Evolutionary conservation across 2,113 vertebrate species (phyloP).

Genomic region (Hyperopisus bebe): DNA sequence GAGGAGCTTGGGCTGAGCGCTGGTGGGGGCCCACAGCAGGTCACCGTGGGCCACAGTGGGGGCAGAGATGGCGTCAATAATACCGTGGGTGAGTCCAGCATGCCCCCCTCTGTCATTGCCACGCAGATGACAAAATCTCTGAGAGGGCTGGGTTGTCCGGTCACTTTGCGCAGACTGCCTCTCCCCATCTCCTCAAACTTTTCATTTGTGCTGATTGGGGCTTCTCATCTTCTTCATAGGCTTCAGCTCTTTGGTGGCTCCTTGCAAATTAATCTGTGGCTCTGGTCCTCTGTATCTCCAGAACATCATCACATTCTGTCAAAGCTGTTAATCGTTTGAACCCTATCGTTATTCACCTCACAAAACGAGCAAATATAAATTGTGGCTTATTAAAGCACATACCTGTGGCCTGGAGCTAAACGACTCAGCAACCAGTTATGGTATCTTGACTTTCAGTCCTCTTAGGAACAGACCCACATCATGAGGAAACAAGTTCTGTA

Average conservation of each 20-base stretch:
- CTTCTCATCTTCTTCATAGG: neutral
- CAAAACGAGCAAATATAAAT: neutral
- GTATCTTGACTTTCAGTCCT: neutral
- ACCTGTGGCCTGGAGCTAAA: neutral
- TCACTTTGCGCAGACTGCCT: neutral
- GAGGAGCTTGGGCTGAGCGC: neutral
- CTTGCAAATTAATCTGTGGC: neutral
- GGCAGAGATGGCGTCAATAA: conserved; percentile 37
- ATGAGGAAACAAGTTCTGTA: neutral
- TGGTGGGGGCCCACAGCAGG: conserved; percentile 20
- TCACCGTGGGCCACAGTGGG: conserved; percentile 30
- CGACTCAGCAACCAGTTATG: neutral
- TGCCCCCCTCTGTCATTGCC: no score
- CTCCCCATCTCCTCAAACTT: neutral
- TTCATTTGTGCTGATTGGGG: neutral
- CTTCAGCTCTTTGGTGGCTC: neutral
- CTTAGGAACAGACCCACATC: neutral
- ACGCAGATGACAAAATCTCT: neutral
- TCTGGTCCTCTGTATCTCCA: neutral
- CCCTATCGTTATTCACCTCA: neutral
- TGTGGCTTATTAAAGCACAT: neutral
- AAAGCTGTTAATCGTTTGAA: neutral
- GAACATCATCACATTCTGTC: neutral
- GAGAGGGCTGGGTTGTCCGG: neutral
- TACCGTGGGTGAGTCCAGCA: conserved; percentile 34